Evolutionary conservation across 1,140 invertebrate species (phyloP).

Genomic region (Apis laboriosa): DNA sequence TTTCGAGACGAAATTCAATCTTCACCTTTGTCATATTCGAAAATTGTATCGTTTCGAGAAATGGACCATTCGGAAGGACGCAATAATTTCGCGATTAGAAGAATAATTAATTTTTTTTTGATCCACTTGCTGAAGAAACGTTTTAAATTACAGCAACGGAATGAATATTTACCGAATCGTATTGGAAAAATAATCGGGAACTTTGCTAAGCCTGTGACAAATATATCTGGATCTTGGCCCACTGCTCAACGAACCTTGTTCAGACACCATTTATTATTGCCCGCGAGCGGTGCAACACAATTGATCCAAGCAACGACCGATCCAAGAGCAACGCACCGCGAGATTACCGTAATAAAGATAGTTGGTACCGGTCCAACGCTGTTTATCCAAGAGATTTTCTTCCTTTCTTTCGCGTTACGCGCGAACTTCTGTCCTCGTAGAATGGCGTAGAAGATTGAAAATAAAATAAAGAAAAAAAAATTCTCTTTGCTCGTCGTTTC

Average conservation of each 20-base stretch:
- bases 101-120: neutral
- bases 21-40: no score
- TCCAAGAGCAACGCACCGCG: slow-evolving; percentile 55
- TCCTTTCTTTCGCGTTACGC: slow-evolving; percentile 19
- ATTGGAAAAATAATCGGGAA: slow-evolving; percentile 37
- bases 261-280: slow-evolving; percentile 52
- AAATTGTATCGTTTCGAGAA: no score
- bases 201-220: slow-evolving; percentile 47
- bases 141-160: neutral
- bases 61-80: no score
- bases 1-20: no score
- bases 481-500: no score
- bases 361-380: slow-evolving; percentile 59
- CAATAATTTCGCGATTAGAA: no score
- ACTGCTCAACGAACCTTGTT: slow-evolving; percentile 51
- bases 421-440: neutral
- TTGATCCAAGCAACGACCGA: slow-evolving; percentile 51
- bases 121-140: neutral
- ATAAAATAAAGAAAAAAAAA: no score
- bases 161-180: slow-evolving; percentile 6
- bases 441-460: no score
- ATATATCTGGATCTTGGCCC: slow-evolving; percentile 57
- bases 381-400: slow-evolving; percentile 54
- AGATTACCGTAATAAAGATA: slow-evolving; percentile 65
- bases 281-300: slow-evolving; percentile 42